phyloP scores from a whole-genome alignment of 1,140 invertebrate species.

The Lepidurus packardi region DNA sequence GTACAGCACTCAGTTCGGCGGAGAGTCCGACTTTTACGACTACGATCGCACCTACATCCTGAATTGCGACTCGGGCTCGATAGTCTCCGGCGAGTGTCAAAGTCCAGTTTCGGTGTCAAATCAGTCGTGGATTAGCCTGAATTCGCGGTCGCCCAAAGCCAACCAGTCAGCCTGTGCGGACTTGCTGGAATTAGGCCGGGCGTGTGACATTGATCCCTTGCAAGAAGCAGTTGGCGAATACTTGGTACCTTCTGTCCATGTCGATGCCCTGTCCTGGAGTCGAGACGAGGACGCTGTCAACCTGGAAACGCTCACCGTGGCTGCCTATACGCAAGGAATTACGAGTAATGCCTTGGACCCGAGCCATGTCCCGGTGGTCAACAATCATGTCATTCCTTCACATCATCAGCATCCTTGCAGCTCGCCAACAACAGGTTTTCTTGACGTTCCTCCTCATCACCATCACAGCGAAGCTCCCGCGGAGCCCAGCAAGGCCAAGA shows the following conservation, averaged over 20 bases:
- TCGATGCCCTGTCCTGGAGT: background rate
- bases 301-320: background rate
- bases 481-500: background rate
- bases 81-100: background rate
- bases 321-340: background rate
- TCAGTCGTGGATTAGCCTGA: conserved; percentile 9
- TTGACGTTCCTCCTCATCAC: background rate
- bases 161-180: background rate
- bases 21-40: background rate
- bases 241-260: background rate
- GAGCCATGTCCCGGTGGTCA: background rate
- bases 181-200: background rate
- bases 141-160: background rate
- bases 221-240: background rate
- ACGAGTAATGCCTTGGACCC: background rate
- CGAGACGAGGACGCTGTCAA: background rate
- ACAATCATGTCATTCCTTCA: background rate
- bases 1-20: conserved; percentile 6
- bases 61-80: background rate
- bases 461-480: background rate
- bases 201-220: background rate
- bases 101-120: conserved; percentile 4
- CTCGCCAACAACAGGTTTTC: background rate
- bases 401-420: background rate
- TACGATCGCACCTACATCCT: conserved; percentile 7